Base-by-base conservation (phyloP, 2,797 vertebrate species). In the Picus viridis region DNA sequence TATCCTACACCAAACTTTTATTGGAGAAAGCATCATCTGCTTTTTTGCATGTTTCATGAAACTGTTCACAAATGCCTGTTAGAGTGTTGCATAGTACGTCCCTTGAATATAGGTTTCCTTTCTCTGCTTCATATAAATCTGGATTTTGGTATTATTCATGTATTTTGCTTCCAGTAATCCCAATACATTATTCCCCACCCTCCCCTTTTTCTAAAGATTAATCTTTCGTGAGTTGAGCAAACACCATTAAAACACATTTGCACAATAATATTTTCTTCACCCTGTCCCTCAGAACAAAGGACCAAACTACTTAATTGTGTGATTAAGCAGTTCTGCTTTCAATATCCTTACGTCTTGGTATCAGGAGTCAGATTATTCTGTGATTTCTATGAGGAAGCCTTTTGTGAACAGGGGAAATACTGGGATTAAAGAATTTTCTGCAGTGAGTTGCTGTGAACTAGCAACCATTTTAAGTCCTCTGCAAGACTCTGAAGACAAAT, bases 1-100 rank as follows among this genome's bases (percentile, higher is more conserved):
- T 98, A 98, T 99, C 99, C 99, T 99, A 98, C 99, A 99, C 97
- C 97, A 98, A 99, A 99, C 98, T 97, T 98, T 97, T 97, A 89
- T 97, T 98, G 98, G 96, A 98, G 98, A 98, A 98, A 98, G 97
- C 98, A 98, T 98, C 99, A 99, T 98, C 98, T 99, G 99, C 99
- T 99, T 99, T 98, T 99, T 98, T 99, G 99, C 99, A 99, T 99
- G 99, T 99, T 98, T 99, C 99, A 99, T 99, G 98, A 98, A 98
- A 99, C 98, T 99, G 98, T 99, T 99, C 99, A 99, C 98, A 99
- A 99, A 98, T 99, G 99, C 99, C 98, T 99, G 99, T 99, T 98
- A 99, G 99, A 99, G 84, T 86, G 91, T 86, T 92, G 86, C 86
- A 69, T 82, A 92, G 72, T 92, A 82, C 69, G 72, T 92, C 86